Evolutionary conservation across 2,113 vertebrate species (phyloP), one percentile per base, ranked within the genome.

Genomic region (Lepisosteus osseus): DNA sequence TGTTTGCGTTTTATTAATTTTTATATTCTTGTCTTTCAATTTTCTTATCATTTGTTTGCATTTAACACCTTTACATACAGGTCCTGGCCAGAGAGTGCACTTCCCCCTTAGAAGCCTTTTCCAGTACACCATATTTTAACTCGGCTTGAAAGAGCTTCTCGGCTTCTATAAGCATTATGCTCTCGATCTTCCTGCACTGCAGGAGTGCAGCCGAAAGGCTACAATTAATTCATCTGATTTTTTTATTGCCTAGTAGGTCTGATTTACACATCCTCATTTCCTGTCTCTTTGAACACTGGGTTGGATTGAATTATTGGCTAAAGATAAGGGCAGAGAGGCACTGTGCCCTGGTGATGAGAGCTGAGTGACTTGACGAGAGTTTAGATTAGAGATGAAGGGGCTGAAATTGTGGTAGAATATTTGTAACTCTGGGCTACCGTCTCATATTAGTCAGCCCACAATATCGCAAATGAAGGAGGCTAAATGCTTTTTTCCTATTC

Each of bases 181-280:
- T 85, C 86, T 86, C 80, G 84, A 76, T 76, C 82, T 82, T 83
- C 75, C 83, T 84, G 81, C 83, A 88, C 86, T 87, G 90, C 86
- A 80, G 82, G 75, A 82, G 82, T 78, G 83, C 83, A 84, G 86
- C 82, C 88, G 88, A 86, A 86, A 88, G 89, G 84, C 86, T 87
- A 85, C 86, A 88, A 89, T 91, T 87, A 91, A 87, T 89, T 84
- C 79, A 77, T 80, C 65, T 56, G 74, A 75, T 74, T 70, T 76
- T 75, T 84, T 83, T 88, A 88, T 90, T 91, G 88, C 89, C 90
- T 89, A 90, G 89, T 89, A 89, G 85, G 88, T 90, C 85, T 87
- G 85, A 86, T 90, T 88, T 88, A 90, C 88, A 85, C 83, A 89
- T 89, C 86, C 86, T 84, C 83, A 86, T 85, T 89, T 91, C 88